Evolutionary conservation across 2,113 vertebrate genomes (phyloP).

Genomic region (Micronycteris hirsuta): DNA sequence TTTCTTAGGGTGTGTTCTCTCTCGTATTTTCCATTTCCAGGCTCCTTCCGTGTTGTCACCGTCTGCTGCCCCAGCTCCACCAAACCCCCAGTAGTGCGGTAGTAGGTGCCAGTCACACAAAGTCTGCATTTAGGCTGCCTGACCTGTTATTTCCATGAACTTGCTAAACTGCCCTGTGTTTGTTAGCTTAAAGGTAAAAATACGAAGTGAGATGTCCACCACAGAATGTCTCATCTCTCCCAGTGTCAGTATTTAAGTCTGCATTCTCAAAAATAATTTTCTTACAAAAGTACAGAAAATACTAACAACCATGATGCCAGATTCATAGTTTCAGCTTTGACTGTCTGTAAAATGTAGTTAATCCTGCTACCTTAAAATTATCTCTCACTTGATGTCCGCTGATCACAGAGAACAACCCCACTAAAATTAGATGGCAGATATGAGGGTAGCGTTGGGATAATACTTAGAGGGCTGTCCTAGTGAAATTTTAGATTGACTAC

Average conservation of each 20-base stretch:
- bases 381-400: neutral
- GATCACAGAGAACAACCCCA: neutral
- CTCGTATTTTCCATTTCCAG: constrained; percentile 30
- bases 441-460: neutral
- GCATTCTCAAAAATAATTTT: constrained; percentile 30
- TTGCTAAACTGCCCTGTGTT: neutral
- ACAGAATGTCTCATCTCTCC: neutral
- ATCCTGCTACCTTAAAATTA: neutral
- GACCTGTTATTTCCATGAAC: constrained; percentile 21
- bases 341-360: neutral
- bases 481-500: neutral
- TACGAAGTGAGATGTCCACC: neutral
- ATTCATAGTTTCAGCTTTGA: neutral
- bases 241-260: constrained; percentile 27
- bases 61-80: neutral
- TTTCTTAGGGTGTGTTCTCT: neutral
- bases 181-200: constrained; percentile 47
- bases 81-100: neutral
- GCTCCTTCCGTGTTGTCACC: neutral
- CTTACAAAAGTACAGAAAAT: constrained; percentile 23
- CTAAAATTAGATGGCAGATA: constrained; percentile 10
- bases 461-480: neutral
- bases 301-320: neutral
- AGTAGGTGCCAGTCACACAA: neutral
- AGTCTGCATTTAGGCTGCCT: neutral